Conservation (phyloP, 2,113 vertebrate genomes). For the Cochlearius cochlearius region DNA sequence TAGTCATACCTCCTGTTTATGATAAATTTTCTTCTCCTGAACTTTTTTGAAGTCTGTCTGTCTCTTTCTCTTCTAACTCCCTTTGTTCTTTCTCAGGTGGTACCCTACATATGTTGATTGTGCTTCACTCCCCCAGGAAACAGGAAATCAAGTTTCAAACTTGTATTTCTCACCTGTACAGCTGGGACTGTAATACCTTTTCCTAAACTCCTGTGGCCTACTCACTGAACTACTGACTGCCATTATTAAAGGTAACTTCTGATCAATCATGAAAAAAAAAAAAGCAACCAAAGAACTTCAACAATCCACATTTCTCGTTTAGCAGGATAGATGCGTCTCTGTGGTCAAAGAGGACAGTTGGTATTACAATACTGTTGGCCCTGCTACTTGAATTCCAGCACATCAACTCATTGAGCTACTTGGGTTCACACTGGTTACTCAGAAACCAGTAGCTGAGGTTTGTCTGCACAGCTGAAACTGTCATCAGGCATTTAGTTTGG, state of each 20-base stretch:
- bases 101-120: neutral
- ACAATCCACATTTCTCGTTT: neutral
- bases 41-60: neutral
- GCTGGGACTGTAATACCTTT: neutral
- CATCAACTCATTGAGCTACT: neutral
- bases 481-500: neutral
- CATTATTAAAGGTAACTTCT: neutral
- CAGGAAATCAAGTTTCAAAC: neutral
- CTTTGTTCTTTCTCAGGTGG: neutral
- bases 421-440: neutral
- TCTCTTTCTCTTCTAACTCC: neutral
- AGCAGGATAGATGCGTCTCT: neutral
- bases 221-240: neutral
- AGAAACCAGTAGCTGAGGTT: neutral
- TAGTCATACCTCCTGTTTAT: neutral
- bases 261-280: neutral
- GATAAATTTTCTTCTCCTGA: neutral
- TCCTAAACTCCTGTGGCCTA: neutral
- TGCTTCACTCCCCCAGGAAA: neutral
- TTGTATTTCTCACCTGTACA: accelerated
- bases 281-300: neutral
- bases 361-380: neutral
- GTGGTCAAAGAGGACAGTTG: neutral
- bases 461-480: neutral
- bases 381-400: neutral